These are phyloP conservation scores for Eulimnadia texana DNA, from an alignment of 1,140 invertebrate species.

Conservation along the genomic window DNA sequence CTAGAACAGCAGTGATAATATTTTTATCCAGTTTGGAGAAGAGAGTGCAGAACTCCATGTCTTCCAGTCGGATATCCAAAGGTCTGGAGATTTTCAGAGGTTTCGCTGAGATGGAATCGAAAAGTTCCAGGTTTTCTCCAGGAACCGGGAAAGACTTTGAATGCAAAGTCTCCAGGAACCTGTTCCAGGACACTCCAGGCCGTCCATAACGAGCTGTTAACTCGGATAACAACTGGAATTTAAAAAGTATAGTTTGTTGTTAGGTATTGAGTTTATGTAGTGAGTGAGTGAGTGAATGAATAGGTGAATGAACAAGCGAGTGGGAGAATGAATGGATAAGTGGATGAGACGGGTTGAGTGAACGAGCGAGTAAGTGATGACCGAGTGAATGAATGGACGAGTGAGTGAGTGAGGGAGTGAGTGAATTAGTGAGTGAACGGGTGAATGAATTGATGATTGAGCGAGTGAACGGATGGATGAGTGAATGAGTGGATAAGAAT, in stretches of 20 bases:
- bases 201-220: not conserved
- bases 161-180: not conserved
- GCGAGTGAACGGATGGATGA: too few relatives aligned
- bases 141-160: not conserved
- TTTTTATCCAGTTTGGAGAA: constrained; percentile 43
- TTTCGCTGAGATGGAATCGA: not conserved
- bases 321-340: too few relatives aligned
- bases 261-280: too few relatives aligned
- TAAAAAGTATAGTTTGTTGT: not conserved
- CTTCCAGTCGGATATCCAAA: constrained; percentile 45
- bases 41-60: constrained; percentile 42
- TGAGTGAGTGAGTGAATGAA: too few relatives aligned
- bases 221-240: not conserved
- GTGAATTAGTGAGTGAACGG: too few relatives aligned
- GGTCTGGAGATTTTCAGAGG: constrained; percentile 30
- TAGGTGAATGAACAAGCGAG: too few relatives aligned
- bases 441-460: too few relatives aligned
- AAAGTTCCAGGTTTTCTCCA: not conserved
- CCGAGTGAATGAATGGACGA: too few relatives aligned
- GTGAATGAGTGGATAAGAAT: too few relatives aligned
- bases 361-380: too few relatives aligned
- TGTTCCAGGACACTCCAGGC: not conserved
- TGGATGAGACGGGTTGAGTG: too few relatives aligned
- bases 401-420: too few relatives aligned
- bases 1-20: constrained; percentile 51